Evolutionary conservation across 2,113 vertebrate genomes (phyloP), one percentile per base, ranked within the genome.

Genomic region (Takifugu flavidus): DNA sequence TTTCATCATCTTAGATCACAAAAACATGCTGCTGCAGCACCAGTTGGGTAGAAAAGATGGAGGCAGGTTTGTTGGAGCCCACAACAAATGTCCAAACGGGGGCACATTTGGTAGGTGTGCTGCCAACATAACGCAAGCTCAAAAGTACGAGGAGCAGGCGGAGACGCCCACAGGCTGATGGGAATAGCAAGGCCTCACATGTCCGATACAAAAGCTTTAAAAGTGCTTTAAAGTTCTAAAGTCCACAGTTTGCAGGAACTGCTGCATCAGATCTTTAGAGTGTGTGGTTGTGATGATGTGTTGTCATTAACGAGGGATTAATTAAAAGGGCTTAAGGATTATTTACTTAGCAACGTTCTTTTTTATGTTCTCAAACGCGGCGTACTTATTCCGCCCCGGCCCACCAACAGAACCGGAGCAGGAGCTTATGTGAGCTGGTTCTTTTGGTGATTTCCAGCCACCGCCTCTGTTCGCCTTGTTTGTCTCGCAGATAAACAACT

Each of bases 291-390:
- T 57, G 27, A 39, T 57, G 27, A 39, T 39, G 53, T 59, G 71
- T 53, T 49, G 66, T 67, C 51, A 57, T 77, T 59, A 66, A 65
- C 53, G 56, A 56, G 74, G 78, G 56, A 71, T 50, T 12, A 70
- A 79, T 86, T 75, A 74, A 52, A 72, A 65, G 56, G 45, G 66
- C 58, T 79, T 0, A 67, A 67, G 64, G 74, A 83, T 88, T 80
- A 84, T 45, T 59, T 49, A 60, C 42, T 70, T 56, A 46, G 44
- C 67, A 42, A 50, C 65, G 28, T 34, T 29, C 56, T 58, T 65
- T 29, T 29, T 29, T 29, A 29, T 29, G 28, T 5, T 29, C 28
- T 29, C 28, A 29, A 3, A 29, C 28, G 5, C 28, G 28, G 5
- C 28, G 28, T 29, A 39, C 11, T 39, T 39, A 39, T 39, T 0